phyloP scores from a whole-genome alignment of 2,888 invertebrate genomes.

The Lepidochrysops patricia region DNA sequence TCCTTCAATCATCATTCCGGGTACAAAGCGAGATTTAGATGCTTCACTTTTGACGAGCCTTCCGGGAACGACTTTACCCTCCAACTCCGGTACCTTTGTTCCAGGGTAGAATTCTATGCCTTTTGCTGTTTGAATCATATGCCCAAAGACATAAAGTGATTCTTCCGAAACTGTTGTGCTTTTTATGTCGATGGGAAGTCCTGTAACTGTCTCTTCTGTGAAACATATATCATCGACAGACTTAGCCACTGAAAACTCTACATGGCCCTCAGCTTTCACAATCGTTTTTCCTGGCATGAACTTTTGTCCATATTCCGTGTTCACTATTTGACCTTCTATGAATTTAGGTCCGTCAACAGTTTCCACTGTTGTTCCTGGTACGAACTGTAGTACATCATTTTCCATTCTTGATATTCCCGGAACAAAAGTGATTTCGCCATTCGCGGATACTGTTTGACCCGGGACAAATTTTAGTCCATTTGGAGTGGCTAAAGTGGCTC shows the following conservation, averaged over 20 bases:
- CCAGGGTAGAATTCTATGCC: constrained; percentile 81
- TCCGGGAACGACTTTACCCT: constrained; percentile 78
- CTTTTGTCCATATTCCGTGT: constrained; percentile 73
- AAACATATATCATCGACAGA: constrained; percentile 73
- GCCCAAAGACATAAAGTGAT: constrained; percentile 75
- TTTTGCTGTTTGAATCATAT: constrained; percentile 78
- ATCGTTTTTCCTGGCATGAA: constrained; percentile 78
- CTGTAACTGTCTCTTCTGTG: constrained; percentile 68
- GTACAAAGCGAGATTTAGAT: constrained; percentile 78
- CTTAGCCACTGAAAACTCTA: constrained; percentile 75
- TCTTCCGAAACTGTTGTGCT: constrained; percentile 68
- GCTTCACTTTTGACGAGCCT: constrained; percentile 75
- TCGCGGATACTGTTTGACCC: constrained; percentile 73
- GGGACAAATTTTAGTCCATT: constrained; percentile 79
- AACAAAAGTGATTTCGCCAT: constrained; percentile 73
- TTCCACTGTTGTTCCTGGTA: constrained; percentile 77
- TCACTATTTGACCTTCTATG: constrained; percentile 78
- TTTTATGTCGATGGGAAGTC: constrained; percentile 74
- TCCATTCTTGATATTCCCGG: constrained; percentile 73
- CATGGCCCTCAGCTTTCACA: constrained; percentile 60
- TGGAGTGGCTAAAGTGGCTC: constrained; percentile 76
- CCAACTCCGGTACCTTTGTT: constrained; percentile 58
- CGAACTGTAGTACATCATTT: constrained; percentile 60
- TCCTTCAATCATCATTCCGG: constrained; percentile 79
- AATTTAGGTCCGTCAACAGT: constrained; percentile 78